A percentile compares a stretch with the other conserved stretches of the same genome.
phyloP scores from a whole-genome alignment of 2,888 invertebrate species.

The Lithophane socia region DNA sequence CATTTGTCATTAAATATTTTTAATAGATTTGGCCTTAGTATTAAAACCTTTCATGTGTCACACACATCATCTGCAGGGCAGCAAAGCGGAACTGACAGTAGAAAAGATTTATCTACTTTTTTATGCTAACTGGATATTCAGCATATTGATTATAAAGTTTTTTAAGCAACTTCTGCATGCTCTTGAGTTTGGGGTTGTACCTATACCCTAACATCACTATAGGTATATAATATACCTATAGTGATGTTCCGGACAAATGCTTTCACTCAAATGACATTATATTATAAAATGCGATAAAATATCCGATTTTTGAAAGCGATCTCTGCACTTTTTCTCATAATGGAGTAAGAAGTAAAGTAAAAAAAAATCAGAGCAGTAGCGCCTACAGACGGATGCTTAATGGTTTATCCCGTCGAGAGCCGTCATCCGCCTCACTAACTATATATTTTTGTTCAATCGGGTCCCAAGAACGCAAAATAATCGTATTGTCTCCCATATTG shows the following conservation, averaged over 20 bases:
- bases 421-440: not conserved
- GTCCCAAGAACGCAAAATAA: not conserved
- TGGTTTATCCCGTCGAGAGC: constrained; percentile 20
- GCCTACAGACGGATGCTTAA: constrained; percentile 27
- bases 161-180: constrained; percentile 3
- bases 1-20: not conserved
- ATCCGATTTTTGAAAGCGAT: constrained; percentile 2
- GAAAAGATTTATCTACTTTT: constrained; percentile 10
- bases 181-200: not conserved
- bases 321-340: not conserved
- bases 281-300: constrained; percentile 13
- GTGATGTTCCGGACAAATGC: not conserved
- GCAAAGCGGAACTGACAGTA: constrained; percentile 1
- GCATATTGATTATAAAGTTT: constrained; percentile 1
- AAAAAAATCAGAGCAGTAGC: constrained; percentile 18
- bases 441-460: not conserved
- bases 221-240: too few relatives aligned
- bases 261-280: not conserved
- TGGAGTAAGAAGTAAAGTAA: too few relatives aligned
- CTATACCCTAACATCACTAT: not conserved
- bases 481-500: not conserved
- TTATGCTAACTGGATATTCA: constrained; percentile 13
- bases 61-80: not conserved
- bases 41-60: not conserved
- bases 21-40: not conserved